Base-by-base conservation (phyloP, 1,140 invertebrate genomes). In the Musca domestica region DNA sequence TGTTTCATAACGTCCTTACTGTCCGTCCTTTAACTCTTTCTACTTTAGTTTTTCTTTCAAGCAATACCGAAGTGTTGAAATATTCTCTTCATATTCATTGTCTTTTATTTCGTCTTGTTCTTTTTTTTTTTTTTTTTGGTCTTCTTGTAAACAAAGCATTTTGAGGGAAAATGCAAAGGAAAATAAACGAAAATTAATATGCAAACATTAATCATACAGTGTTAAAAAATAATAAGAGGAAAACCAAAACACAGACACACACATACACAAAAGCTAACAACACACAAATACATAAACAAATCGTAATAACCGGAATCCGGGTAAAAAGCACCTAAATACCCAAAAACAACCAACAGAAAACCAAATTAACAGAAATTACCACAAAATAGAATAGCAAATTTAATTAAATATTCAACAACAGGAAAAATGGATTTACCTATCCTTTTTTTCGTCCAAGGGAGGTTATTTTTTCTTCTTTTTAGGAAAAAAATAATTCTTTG, bases 201-300 rank as follows among this genome's bases (percentile, higher is more conserved):
- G 63, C 67, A 69, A 54, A 65, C 67, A 69, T 69, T 69, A 65
- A 65, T 69, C 67, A 69, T 23, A 63, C 58, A 64, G 47, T 27
- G 46, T 52, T 41, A 67, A 58, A 22, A 67, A 67, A 47, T 15
- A 49, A 49, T 30, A 19, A 22, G 2, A 30, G n/a, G 15, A 58
- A 27, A 2, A 58, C 2, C 23, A 20, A n/a, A 9, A 52, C 48
- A 22, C 27, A 66, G 4, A 14, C 48, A 52, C 12, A 17, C 7
- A 17, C 9, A 63, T 3, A 3, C 9, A 30, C 3, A 30, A 30
- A 30, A 30, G 9, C 27, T 30, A 4, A 30, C 27, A 30, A 4
- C 27, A 41, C 34, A 41, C 34, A 41, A 41, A 41, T 9, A 41
- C 34, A 30, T 30, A 30, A 30, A 3, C 3, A 30, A 30, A 30